phyloP scores from a whole-genome alignment of 1,140 invertebrate genomes.

The Cyclargus thomasi region DNA sequence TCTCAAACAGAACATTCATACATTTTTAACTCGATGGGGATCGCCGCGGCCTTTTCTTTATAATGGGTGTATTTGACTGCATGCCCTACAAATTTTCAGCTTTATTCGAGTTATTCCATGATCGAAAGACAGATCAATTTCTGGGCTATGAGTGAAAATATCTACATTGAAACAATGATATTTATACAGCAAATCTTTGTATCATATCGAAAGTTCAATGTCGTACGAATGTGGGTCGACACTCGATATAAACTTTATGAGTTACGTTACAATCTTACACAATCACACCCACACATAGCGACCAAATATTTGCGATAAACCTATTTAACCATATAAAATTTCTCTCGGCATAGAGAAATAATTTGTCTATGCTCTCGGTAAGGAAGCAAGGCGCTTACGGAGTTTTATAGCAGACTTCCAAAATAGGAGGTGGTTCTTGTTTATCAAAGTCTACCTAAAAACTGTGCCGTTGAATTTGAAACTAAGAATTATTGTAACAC shows the following conservation, averaged over 20 bases:
- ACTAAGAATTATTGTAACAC: neutral
- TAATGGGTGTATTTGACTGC: too few relatives aligned
- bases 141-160: too few relatives aligned
- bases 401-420: too few relatives aligned
- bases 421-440: neutral
- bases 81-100: too few relatives aligned
- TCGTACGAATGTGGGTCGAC: neutral
- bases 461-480: neutral
- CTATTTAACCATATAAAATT: constrained; percentile 12
- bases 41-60: too few relatives aligned
- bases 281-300: neutral
- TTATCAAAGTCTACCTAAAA: neutral
- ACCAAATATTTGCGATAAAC: neutral
- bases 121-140: too few relatives aligned
- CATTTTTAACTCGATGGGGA: too few relatives aligned
- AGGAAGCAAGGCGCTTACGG: neutral
- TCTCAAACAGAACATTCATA: too few relatives aligned
- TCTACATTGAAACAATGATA: too few relatives aligned
- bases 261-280: neutral
- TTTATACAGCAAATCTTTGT: neutral
- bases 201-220: neutral
- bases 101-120: too few relatives aligned
- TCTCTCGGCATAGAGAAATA: too few relatives aligned
- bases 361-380: neutral
- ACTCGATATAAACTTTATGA: constrained; percentile 1